Evolutionary conservation across 2,797 vertebrate species (phyloP), one percentile per base, ranked within the genome.

Genomic region (Liparis tanakae): DNA sequence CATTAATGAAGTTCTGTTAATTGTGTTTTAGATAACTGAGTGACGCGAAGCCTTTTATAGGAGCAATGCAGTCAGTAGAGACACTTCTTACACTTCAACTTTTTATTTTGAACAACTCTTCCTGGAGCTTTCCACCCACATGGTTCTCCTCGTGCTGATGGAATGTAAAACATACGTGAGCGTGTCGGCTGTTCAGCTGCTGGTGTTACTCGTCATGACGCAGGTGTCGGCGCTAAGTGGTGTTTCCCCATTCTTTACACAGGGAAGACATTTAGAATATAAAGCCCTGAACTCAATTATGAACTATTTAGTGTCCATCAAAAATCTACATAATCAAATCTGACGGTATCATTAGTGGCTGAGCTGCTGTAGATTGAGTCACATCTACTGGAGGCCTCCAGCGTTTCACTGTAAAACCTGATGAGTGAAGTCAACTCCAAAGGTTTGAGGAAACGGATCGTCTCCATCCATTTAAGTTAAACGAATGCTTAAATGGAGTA

Each of bases 1-100:
- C 68, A 68, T 56, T 33, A 10, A 48, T 56, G 63, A 56, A 66
- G 48, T 75, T 20, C 7, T 22, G 10, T 30, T 6, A 15, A 53
- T 30, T 37, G 18, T 63, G 33, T 59, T 20, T 22, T 10, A 37
- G 3, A 59, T 1, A 30, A 54, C 39, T 8, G 13, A 54, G 20
- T 53, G 4, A 6, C n/a, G 7, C 20, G 6, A 51, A 48, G 10
- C 15, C 9, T 34, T 0, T 22, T 22, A 25, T 58, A 68, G 10
- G 12, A 51, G 10, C 8, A 51, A 34, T 14, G 13, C 44, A 55
- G 33, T 48, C 22, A 63, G 1, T 30, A 30, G 2, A 30, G 25
- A 30, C 25, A 30, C 25, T 30, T 30, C 25, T 30, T 30, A 30
- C 25, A 30, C 25, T 30, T 30, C 25, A 30, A 30, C 25, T n/a